Evolutionary conservation across 1,140 invertebrate genomes (phyloP), one percentile per base, ranked within the genome.

Genomic region (Pseudomyrmex gracilis): DNA sequence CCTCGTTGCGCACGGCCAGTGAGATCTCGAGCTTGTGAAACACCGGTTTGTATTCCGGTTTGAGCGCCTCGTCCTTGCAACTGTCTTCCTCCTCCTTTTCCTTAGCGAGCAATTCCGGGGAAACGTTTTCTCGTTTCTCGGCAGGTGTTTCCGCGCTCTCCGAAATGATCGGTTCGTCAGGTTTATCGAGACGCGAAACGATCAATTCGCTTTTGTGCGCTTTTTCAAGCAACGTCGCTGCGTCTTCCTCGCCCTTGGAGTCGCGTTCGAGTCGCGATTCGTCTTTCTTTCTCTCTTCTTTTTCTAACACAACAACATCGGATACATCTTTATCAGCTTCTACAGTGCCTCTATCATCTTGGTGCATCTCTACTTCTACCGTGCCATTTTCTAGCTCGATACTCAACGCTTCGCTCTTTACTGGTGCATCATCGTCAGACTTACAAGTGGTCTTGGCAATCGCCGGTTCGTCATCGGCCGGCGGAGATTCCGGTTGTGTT

Each of bases 341-440:
- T 94, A 94, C 89, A 85, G 92, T 94, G 91, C 88, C 85, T 83
- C 78, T 93, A 92, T 84, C 88, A 74, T 91, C 93, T 87, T 88
- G 63, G 93, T 94, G 93, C 93, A 90, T 73, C 89, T 89, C 93
- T 94, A 94, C 82, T 89, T 94, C 94, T 94, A 94, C 92, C 91
- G 93, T 94, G 94, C 92, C 90, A 85, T 84, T 88, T 88, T 92
- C 92, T 94, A 94, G 53, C 73, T 90, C 82, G 85, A 90, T 91
- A 92, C 66, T 87, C 73, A 73, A 91, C 92, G 90, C 91, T 87
- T 91, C 85, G 78, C 77, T 85, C 84, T 64, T 89, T 92, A 92
- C 78, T 88, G 87, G 90, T 93, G 90, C 87, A 90, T 92, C 87
- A 90, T 92, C 91, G 84, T 90, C 89, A 71, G 91, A 94, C 94